Percentiles rank a stretch among this genome's conserved stretches.
Evolutionary conservation across 2,797 vertebrate genomes (phyloP).

Genomic region (Apogon talboti): DNA sequence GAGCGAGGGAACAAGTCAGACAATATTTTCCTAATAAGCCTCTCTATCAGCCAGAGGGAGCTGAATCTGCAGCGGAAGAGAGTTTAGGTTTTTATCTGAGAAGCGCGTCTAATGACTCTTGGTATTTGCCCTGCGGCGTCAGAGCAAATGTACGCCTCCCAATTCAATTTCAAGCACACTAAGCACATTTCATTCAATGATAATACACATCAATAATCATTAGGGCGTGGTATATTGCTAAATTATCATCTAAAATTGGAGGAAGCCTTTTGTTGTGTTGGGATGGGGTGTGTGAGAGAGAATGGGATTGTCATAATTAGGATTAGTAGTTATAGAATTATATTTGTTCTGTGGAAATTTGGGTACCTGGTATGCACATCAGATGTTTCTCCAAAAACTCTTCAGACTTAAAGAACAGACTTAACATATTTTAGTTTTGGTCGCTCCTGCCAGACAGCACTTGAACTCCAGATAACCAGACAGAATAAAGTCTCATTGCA

Average conservation of each 20-base stretch:
- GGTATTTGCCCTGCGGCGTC: slow-evolving; percentile 60
- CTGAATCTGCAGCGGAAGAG: slow-evolving; percentile 55
- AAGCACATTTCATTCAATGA: slow-evolving; percentile 72
- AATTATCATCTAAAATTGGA: slow-evolving; percentile 51
- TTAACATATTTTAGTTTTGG: neutral
- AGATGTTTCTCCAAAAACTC: neutral
- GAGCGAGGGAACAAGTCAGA: slow-evolving; percentile 64
- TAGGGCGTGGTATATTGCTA: slow-evolving; percentile 44
- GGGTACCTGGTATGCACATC: neutral
- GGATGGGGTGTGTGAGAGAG: neutral
- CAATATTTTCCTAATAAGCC: slow-evolving; percentile 70
- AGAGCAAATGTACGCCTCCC: slow-evolving; percentile 62
- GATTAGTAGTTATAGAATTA: neutral
- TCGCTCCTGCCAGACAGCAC: neutral
- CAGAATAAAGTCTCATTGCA: slow-evolving; percentile 1
- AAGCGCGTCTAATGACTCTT: slow-evolving; percentile 71
- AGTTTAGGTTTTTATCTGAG: slow-evolving; percentile 71
- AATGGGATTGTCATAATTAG: slow-evolving; percentile 1
- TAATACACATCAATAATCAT: slow-evolving; percentile 74
- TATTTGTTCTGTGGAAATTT: neutral
- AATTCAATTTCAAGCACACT: slow-evolving; percentile 75
- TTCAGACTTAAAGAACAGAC: slow-evolving; percentile 7
- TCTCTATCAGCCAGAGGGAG: slow-evolving; percentile 69
- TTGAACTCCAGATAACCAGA: no score
- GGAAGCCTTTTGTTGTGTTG: slow-evolving; percentile 30